Evolutionary conservation across 2,113 vertebrate species (phyloP), one percentile per base, ranked within the genome.

Genomic region (Phainopepla nitens): DNA sequence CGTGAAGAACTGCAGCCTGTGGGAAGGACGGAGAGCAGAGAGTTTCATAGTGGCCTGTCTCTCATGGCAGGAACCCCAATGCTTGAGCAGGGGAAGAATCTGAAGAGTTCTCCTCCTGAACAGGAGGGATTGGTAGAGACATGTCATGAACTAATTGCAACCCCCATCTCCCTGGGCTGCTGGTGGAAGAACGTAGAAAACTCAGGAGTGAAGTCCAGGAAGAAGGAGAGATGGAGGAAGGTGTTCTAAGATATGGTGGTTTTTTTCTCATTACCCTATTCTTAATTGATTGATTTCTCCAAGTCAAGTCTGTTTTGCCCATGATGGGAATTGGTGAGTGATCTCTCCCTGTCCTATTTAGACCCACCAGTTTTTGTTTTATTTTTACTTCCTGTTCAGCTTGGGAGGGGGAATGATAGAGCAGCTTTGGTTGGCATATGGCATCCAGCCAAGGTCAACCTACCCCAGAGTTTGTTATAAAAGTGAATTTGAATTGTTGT

Each of bases 11-110:
- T 42, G 35, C 19, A 62, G 22, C 45, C 53, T 17, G 2, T 31
- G 17, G 44, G 50, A 50, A 45, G 14, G 17, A 51, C 44, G 39
- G 23, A 39, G 2, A 4, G 7, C 2, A 3, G 22, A 41, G 24
- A 24, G 20, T 31, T 71, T 51, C 3, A 4, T 35, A 31, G 25
- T 54, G 19, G 11, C 22, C 9, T 33, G 7, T 45, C 20, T 64
- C 36, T 56, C 1, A 1, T 9, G 11, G 24, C 35, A 42, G 44
- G 13, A 3, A 21, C 44, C 2, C 14, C 36, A n/a, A n/a, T 1
- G 2, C 4, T 13, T 5, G 35, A 31, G 28, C 6, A 49, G 14
- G 16, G 11, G 10, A 41, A 64, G 21, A 56, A 49, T 23, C 31
- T 35, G 42, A 56, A 16, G 11, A 45, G n/a, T n/a, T 21, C 12